Conservation (phyloP, 2,797 vertebrate species). For the Sus cebifrons region DNA sequence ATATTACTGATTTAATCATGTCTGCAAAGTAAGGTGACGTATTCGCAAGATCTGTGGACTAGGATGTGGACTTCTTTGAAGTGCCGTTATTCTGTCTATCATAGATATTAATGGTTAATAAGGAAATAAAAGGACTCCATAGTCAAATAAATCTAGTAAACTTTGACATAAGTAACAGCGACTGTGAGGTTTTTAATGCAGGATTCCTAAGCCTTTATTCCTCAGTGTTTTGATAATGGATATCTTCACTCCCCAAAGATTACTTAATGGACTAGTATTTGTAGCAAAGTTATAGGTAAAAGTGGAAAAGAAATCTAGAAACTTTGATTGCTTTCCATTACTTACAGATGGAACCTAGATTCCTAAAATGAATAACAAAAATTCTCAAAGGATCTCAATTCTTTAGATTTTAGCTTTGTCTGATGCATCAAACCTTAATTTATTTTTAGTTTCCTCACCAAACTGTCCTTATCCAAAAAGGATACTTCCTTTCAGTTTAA, state of each 20-base stretch:
- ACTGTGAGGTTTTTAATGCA: not conserved
- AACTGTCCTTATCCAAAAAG: not conserved
- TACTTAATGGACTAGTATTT: not conserved
- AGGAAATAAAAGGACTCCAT: not conserved
- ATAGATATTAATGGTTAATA: not conserved
- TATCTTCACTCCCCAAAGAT: not conserved
- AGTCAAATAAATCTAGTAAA: slow-evolving; percentile 25
- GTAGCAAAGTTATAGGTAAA: not conserved
- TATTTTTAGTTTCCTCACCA: not conserved
- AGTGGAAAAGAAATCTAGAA: not conserved
- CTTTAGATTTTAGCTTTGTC: not conserved
- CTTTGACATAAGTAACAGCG: not conserved
- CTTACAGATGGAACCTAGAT: not conserved
- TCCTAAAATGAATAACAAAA: not conserved
- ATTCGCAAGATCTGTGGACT: not conserved
- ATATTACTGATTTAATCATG: not conserved
- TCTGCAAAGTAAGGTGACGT: not conserved
- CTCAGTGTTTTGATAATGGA: not conserved
- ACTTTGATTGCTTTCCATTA: not conserved
- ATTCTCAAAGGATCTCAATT: not conserved
- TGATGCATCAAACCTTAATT: not conserved
- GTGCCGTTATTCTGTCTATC: not conserved
- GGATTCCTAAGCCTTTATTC: not conserved
- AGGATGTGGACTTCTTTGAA: not conserved
- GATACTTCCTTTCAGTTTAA: not conserved